Evolutionary conservation across 1,140 invertebrate genomes (phyloP).

Genomic region (Drosophila guanche): DNA sequence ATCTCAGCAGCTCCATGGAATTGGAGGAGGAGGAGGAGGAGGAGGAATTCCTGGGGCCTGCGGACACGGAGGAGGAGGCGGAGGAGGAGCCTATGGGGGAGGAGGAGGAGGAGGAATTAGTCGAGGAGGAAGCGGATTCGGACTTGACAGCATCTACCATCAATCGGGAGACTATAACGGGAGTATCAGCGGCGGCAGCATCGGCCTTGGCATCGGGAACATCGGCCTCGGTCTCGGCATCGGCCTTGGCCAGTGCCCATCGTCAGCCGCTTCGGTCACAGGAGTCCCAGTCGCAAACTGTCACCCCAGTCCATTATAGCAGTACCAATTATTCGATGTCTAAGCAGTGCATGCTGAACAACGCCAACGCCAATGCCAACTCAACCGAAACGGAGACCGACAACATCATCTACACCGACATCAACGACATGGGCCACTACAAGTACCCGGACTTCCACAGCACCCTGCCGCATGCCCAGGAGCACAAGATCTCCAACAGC

Average conservation of each 20-base stretch:
- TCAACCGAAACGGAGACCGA: conserved; percentile 82
- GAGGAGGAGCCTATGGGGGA: conserved; percentile 74
- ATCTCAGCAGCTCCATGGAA: conserved; percentile 84
- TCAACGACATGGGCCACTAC: conserved; percentile 80
- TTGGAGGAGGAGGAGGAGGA: conserved; percentile 79
- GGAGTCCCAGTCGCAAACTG: conserved; percentile 83
- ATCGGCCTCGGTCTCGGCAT: conserved; percentile 44
- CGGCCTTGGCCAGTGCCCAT: conserved; percentile 73
- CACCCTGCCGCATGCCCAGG: conserved; percentile 31
- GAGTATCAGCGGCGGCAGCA: conserved; percentile 66
- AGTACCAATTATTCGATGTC: conserved; percentile 84
- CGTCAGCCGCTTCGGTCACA: conserved; percentile 81
- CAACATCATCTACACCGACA: conserved; percentile 83
- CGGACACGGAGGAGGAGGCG: conserved; percentile 73
- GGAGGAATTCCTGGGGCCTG: conserved; percentile 59
- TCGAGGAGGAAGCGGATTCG: conserved; percentile 83
- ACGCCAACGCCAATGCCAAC: conserved; percentile 80
- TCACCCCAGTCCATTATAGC: conserved; percentile 84
- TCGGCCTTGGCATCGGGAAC: conserved; percentile 50
- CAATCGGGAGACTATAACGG: conserved; percentile 83
- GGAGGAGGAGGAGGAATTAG: conserved; percentile 78
- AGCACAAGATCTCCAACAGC: conserved; percentile 79
- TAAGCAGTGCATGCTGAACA: conserved; percentile 83
- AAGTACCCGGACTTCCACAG: conserved; percentile 75
- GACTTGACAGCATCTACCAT: conserved; percentile 83